Evolutionary conservation across 2,888 invertebrate genomes (phyloP), one percentile per base, ranked within the genome.

Genomic region (Philonicus albiceps): DNA sequence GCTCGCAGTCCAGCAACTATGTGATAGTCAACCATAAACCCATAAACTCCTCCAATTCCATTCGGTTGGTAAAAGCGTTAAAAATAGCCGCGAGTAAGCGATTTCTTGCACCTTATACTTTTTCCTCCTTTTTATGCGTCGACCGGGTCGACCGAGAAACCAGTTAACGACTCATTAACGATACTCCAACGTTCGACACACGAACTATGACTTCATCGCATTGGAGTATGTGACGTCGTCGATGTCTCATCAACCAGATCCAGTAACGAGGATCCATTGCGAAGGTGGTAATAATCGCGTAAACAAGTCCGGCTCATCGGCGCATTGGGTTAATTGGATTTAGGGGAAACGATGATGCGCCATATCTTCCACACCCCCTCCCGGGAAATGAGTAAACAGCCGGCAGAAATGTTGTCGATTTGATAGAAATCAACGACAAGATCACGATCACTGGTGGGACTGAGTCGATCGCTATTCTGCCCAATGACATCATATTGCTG

Each of bases 61-160:
- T 37, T 40, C n/a, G 49, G 49, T 78, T 78, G 49, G 27, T 78
- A 64, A 49, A 78, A 78, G 49, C 78, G 78, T 78, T 78, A 78
- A 78, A 78, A 78, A 78, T 78, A 78, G 30, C 22, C 30, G 16
- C 78, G 78, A 78, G 22, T 78, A 78, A 78, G 43, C 78, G 22
- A 78, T 49, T 78, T 78, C 49, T 78, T 30, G 49, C 78, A 49
- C 43, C 78, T 49, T 27, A 37, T 8, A 27, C 78, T 78, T 78
- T 78, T 78, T 22, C 16, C 27, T 22, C 16, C 27, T 78, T 40
- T 76, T 34, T 43, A 30, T 78, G 30, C 22, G 22, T 76, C 37
- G 76, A 37, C 49, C 64, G 49, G 30, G 49, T 76, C 43, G 43
- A 78, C 8, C 34, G 16, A 78, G 78, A 31, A 49, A 78, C 78